Evolutionary conservation across 2,113 vertebrate genomes (phyloP).

Genomic region (Leucopsar rothschildi): DNA sequence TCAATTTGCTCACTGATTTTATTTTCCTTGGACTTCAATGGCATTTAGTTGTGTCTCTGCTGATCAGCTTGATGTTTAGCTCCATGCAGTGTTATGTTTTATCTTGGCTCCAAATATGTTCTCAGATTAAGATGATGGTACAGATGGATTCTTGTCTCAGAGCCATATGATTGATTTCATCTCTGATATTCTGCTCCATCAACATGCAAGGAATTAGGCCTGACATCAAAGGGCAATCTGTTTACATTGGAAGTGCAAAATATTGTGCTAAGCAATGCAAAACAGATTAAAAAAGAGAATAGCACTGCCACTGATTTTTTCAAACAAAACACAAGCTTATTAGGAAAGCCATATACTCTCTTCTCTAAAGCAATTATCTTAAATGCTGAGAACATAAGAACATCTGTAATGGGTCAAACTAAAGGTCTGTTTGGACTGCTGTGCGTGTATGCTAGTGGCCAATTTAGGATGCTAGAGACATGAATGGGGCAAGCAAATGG

Average conservation of each 20-base stretch:
- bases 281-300: slow-evolving; percentile 22
- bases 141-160: slow-evolving; percentile 43
- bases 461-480: neutral
- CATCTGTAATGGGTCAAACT: neutral
- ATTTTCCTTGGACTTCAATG: neutral
- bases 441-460: neutral
- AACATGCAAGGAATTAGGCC: slow-evolving; percentile 33
- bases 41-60: neutral
- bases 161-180: slow-evolving; percentile 53
- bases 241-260: slow-evolving; percentile 39
- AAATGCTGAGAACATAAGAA: slow-evolving; percentile 13
- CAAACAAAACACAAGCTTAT: neutral
- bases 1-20: neutral
- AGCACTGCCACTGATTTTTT: neutral
- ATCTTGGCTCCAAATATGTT: slow-evolving; percentile 26
- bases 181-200: slow-evolving; percentile 44
- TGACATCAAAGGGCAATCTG: slow-evolving; percentile 59
- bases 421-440: neutral
- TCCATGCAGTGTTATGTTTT: slow-evolving; percentile 3
- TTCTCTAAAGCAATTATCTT: neutral
- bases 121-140: slow-evolving; percentile 31
- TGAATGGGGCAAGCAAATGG: neutral
- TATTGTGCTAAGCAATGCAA: neutral
- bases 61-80: neutral
- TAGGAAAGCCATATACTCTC: neutral